These are phyloP conservation scores for Cyanocitta stelleri DNA, from an alignment of 2,113 vertebrate genomes.

Conservation along the genomic window DNA sequence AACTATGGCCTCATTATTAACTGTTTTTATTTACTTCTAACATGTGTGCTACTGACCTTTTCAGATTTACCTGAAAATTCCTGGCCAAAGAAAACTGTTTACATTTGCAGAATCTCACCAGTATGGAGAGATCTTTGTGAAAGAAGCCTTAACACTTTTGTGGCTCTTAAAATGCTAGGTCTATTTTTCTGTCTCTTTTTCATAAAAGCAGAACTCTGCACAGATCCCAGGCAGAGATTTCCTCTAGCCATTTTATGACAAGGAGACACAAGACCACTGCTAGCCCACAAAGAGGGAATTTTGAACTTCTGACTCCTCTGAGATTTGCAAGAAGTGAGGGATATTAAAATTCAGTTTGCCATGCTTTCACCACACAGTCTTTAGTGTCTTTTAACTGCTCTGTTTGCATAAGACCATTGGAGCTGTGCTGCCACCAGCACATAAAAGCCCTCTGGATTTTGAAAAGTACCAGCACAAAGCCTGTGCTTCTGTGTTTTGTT, in stretches of 20 bases:
- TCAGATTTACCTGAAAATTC: constrained; percentile 45
- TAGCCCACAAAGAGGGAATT: background rate
- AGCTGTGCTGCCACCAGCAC: background rate
- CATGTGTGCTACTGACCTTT: constrained; percentile 43
- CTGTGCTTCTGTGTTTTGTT: constrained; percentile 15
- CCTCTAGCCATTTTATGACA: background rate
- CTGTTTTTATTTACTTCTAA: constrained; percentile 1
- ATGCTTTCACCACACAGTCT: background rate
- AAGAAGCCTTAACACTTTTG: constrained; percentile 43
- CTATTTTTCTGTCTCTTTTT: background rate
- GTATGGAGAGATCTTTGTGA: constrained; percentile 48
- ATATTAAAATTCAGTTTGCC: background rate
- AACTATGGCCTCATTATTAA: constrained; percentile 32
- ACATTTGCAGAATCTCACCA: constrained; percentile 49
- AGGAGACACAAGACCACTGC: background rate
- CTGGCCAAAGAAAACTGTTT: constrained; percentile 60
- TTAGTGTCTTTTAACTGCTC: background rate
- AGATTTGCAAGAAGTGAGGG: background rate
- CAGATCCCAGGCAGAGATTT: background rate
- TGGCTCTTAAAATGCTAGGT: constrained; percentile 43
- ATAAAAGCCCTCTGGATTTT: background rate
- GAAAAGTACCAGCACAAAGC: background rate
- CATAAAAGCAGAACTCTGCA: background rate
- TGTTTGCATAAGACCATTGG: background rate
- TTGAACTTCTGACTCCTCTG: background rate